phyloP scores from a whole-genome alignment of 2,797 vertebrate species.

The Pachyuromys duprasi region DNA sequence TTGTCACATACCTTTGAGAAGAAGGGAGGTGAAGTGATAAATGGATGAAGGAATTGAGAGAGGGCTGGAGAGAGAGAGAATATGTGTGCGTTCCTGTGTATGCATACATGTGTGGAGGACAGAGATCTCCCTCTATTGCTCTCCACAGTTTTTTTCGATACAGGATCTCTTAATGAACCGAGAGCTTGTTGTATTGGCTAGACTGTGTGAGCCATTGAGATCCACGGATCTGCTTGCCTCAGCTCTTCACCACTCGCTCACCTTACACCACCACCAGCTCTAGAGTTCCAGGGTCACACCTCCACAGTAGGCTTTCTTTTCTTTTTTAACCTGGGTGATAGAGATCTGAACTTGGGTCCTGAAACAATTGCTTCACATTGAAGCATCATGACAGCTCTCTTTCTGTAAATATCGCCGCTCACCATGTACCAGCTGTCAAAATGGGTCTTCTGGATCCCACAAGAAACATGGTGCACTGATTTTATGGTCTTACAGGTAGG shows the following conservation, averaged over 20 bases:
- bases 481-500: not conserved
- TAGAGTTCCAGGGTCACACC: too few species aligned
- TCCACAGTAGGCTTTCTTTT: not conserved
- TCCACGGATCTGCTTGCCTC: not conserved
- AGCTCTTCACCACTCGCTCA: not conserved
- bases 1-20: not conserved
- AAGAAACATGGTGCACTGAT: not conserved
- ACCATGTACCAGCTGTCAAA: not conserved
- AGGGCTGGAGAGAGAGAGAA: not conserved
- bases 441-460: not conserved
- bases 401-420: not conserved
- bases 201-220: not conserved
- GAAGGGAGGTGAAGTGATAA: too few species aligned
- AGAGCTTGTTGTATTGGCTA: not conserved
- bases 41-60: too few species aligned
- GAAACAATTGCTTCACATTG: not conserved
- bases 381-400: not conserved
- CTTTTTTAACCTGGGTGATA: not conserved
- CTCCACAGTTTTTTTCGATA: not conserved
- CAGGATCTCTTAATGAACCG: not conserved
- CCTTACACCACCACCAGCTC: not conserved
- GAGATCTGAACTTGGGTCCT: not conserved
- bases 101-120: not conserved
- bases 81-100: too few species aligned
- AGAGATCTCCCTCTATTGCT: not conserved